These are phyloP conservation scores for Drosophila rhopaloa DNA, from an alignment of 1,140 invertebrate species.

Conservation along the genomic window DNA sequence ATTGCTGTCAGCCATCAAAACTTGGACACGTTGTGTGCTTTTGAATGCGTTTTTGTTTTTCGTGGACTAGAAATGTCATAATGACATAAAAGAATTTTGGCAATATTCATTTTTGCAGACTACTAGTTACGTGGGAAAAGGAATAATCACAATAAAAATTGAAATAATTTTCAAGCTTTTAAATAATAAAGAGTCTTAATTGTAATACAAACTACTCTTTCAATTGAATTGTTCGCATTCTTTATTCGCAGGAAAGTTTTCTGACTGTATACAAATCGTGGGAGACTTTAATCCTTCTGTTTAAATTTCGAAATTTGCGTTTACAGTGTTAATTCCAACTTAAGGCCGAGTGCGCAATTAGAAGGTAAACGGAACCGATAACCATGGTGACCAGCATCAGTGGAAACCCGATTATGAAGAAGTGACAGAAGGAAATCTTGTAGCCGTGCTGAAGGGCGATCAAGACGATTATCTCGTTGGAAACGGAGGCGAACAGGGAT, in stretches of 20 bases:
- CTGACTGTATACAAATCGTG: no score
- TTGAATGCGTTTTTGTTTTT: slow-evolving; percentile 9
- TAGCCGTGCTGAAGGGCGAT: slow-evolving; percentile 92
- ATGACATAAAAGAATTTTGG: slow-evolving; percentile 14
- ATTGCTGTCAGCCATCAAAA: slow-evolving; percentile 66
- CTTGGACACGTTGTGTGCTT: slow-evolving; percentile 30
- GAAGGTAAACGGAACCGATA: slow-evolving; percentile 87
- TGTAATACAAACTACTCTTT: no score
- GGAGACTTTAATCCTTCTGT: no score
- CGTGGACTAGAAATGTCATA: slow-evolving; percentile 50
- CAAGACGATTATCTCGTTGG: slow-evolving; percentile 91
- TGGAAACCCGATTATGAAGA: slow-evolving; percentile 89
- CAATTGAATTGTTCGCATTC: no score
- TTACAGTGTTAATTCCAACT: slow-evolving; percentile 86
- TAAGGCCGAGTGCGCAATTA: slow-evolving; percentile 88
- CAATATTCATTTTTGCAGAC: no score
- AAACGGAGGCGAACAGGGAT: slow-evolving; percentile 91
- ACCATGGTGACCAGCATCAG: slow-evolving; percentile 88
- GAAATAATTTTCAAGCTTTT: no score
- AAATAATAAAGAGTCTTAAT: no score
- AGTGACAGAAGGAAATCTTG: slow-evolving; percentile 87
- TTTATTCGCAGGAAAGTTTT: no score
- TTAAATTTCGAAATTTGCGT: no score
- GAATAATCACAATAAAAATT: no score
- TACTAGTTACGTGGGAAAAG: no score